These are phyloP conservation scores for Peromyscus californicus DNA, from an alignment of 2,113 vertebrate genomes.

Conservation along the genomic window DNA sequence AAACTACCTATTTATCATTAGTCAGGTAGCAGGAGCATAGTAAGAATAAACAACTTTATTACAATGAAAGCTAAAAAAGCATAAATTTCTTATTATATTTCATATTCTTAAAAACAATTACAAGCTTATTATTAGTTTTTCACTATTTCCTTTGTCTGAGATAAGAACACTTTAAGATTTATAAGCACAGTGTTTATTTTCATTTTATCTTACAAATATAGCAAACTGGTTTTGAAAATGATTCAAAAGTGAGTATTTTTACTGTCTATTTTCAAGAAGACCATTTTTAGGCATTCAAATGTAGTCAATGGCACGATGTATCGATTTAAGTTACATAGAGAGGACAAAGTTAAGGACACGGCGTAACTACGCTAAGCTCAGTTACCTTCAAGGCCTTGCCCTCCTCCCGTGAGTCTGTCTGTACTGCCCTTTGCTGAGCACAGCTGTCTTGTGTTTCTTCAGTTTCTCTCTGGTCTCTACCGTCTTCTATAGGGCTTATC, in stretches of 20 bases:
- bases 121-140: background rate
- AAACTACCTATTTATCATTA: background rate
- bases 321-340: background rate
- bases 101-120: background rate
- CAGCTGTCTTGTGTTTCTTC: constrained; percentile 65
- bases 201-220: constrained; percentile 10
- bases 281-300: constrained; percentile 29
- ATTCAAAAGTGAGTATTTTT: constrained; percentile 50
- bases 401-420: constrained; percentile 48
- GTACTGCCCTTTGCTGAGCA: constrained; percentile 58
- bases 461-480: constrained; percentile 77
- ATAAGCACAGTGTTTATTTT: background rate
- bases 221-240: background rate
- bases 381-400: constrained; percentile 79
- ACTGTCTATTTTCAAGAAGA: constrained; percentile 5
- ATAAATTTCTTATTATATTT: constrained; percentile 10
- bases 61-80: constrained; percentile 9
- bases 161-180: constrained; percentile 23
- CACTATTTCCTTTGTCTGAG: background rate
- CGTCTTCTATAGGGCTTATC: constrained; percentile 70
- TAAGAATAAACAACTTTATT: background rate
- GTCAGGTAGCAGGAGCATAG: background rate
- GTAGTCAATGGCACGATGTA: background rate
- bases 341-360: constrained; percentile 44
- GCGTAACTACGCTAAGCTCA: constrained; percentile 3